Evolutionary conservation across 2,797 vertebrate genomes (phyloP).

Genomic region (Eulemur albifrons): DNA sequence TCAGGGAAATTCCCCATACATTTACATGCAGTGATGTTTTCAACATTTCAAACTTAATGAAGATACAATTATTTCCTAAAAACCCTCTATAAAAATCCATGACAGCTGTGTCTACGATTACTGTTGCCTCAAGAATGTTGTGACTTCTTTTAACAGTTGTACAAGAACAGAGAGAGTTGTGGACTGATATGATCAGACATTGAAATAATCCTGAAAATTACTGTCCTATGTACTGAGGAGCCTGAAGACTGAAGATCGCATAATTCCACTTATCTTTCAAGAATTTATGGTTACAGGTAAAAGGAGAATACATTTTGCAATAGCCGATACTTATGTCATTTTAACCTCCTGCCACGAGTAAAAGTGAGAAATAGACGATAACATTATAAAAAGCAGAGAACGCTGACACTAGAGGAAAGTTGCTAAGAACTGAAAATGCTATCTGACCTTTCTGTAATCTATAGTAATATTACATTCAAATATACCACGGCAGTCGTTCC

Average conservation of each 20-base stretch:
- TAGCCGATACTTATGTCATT: background rate
- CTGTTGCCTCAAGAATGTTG: background rate
- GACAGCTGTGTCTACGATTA: background rate
- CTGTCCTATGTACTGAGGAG: background rate
- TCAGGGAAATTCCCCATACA: background rate
- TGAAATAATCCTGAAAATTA: background rate
- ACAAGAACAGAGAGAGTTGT: background rate
- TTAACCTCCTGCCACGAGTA: background rate
- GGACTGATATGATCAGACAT: background rate
- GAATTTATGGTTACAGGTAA: background rate
- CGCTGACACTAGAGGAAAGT: background rate
- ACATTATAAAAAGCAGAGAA: background rate
- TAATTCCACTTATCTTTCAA: background rate
- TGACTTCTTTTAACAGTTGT: background rate
- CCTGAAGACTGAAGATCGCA: background rate
- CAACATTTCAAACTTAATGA: background rate
- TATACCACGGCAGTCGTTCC: background rate
- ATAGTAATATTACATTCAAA: background rate
- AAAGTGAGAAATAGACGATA: background rate
- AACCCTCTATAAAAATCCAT: background rate
- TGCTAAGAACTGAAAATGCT: background rate
- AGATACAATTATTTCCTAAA: conserved; percentile 7
- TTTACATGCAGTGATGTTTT: background rate
- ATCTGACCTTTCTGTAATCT: background rate
- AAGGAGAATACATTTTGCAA: background rate